phyloP scores from a whole-genome alignment of 2,888 invertebrate genomes.

The Atethmia centrago region DNA sequence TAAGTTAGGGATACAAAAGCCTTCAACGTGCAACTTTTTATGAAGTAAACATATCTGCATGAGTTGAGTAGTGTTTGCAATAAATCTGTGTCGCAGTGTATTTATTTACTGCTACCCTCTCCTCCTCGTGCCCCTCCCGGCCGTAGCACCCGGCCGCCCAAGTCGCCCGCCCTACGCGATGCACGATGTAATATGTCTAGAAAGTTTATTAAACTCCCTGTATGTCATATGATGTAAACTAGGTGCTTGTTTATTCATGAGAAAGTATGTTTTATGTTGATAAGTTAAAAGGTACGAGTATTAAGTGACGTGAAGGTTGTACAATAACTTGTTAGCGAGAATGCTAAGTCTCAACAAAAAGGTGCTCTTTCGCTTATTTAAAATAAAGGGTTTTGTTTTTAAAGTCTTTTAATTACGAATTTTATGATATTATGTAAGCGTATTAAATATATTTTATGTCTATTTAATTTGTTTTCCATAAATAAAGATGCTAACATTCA shows the following conservation, averaged over 20 bases:
- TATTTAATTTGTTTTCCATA: background rate
- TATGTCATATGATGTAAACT: conserved; percentile 67
- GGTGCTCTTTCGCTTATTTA: conserved; percentile 15
- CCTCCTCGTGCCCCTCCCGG: conserved; percentile 45
- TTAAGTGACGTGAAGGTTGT: conserved; percentile 43
- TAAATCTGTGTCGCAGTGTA: conserved; percentile 86
- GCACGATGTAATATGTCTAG: conserved; percentile 70
- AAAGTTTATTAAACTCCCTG: conserved; percentile 68
- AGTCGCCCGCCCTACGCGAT: conserved; percentile 68
- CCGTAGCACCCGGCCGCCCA: conserved; percentile 62
- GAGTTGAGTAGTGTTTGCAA: conserved; percentile 81
- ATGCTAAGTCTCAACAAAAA: conserved; percentile 45
- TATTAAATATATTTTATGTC: no score
- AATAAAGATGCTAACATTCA: no score
- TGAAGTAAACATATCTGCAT: conserved; percentile 68
- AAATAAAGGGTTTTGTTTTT: conserved; percentile 3
- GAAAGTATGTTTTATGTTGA: conserved; percentile 65
- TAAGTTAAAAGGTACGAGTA: conserved; percentile 63
- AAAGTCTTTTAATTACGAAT: background rate
- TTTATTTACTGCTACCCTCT: conserved; percentile 83
- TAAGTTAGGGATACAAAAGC: conserved; percentile 42
- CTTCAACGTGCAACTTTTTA: conserved; percentile 55
- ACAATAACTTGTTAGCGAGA: conserved; percentile 44
- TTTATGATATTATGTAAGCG: no score
- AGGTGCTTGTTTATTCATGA: conserved; percentile 69